These are phyloP conservation scores for Pegea sp. DNA, from an alignment of 23 tunicate genomes.

Conservation along the genomic window DNA sequence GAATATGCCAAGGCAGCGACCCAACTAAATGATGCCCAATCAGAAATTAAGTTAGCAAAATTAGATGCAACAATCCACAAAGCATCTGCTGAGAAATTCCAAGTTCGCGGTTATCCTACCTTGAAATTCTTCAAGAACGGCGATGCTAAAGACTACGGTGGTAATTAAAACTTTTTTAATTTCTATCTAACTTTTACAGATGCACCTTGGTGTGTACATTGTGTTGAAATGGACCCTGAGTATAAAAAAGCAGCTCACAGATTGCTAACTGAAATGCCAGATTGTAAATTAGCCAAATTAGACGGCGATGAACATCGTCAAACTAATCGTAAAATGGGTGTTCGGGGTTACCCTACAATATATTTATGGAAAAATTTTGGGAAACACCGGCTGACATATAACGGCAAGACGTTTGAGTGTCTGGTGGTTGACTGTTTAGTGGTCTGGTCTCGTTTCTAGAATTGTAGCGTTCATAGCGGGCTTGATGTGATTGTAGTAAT, in stretches of 20 bases:
- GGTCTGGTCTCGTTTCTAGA: neutral
- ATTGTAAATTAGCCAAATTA: constrained; percentile 36
- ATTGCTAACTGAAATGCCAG: constrained; percentile 18
- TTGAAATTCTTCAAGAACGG: constrained; percentile 82
- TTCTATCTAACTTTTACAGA: constrained; percentile 16
- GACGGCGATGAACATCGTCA: constrained; percentile 32
- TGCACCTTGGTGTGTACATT: constrained; percentile 74
- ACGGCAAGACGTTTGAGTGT: constrained; percentile 17
- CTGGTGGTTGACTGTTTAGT: neutral
- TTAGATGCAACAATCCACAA: constrained; percentile 85
- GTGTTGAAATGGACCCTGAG: constrained; percentile 23
- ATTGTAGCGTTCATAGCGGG: no score
- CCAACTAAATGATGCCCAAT: constrained; percentile 6
- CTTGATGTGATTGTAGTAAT: neutral
- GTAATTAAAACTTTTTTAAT: constrained; percentile 8
- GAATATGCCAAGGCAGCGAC: constrained; percentile 91
- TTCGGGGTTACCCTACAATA: constrained; percentile 69
- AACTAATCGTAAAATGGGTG: constrained; percentile 14
- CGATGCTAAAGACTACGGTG: constrained; percentile 45
- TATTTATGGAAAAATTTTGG: constrained; percentile 21
- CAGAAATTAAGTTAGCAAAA: constrained; percentile 49
- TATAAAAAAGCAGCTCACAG: constrained; percentile 25
- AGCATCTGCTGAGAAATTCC: constrained; percentile 28
- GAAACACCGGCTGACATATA: constrained; percentile 4
- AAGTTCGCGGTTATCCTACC: constrained; percentile 92